phyloP scores from a whole-genome alignment of 2,888 invertebrate genomes.

The Onchidella celtica region DNA sequence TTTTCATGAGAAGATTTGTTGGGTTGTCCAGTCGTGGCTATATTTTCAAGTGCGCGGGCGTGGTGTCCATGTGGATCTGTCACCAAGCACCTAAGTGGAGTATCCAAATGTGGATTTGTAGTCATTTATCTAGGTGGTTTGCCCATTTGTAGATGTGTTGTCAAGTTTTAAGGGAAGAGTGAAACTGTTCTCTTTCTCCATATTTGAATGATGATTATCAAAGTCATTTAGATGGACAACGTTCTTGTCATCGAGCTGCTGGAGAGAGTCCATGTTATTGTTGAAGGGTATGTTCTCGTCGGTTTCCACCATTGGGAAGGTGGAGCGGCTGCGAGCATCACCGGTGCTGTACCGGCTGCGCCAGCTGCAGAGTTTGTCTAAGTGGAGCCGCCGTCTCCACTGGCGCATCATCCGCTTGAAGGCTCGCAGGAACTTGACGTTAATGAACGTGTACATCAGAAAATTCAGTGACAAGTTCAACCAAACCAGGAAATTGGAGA shows the following conservation, averaged over 20 bases:
- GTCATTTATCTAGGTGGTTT: too few relatives aligned
- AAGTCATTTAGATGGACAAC: too few relatives aligned
- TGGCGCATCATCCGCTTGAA: conserved; percentile 22
- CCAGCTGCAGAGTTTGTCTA: not conserved
- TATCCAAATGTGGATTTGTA: too few relatives aligned
- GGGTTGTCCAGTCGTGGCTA: too few relatives aligned
- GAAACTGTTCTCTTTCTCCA: not conserved
- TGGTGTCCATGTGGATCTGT: too few relatives aligned
- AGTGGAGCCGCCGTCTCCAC: not conserved
- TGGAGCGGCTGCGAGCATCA: not conserved
- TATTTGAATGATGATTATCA: not conserved
- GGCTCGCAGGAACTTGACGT: conserved; percentile 58
- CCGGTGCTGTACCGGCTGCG: not conserved
- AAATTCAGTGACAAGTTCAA: conserved; percentile 75
- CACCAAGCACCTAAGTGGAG: too few relatives aligned
- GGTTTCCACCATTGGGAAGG: not conserved
- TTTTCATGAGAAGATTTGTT: too few relatives aligned
- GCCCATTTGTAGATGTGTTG: not conserved
- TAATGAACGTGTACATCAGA: conserved; percentile 76
- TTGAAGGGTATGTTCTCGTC: not conserved
- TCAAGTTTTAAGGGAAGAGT: not conserved
- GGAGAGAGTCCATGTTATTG: not conserved
- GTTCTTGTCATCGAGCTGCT: not conserved
- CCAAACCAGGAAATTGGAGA: conserved; percentile 73
- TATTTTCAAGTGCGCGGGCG: too few relatives aligned